Conservation (phyloP, 1,140 invertebrate genomes). For the Drosophila sechellia region DNA sequence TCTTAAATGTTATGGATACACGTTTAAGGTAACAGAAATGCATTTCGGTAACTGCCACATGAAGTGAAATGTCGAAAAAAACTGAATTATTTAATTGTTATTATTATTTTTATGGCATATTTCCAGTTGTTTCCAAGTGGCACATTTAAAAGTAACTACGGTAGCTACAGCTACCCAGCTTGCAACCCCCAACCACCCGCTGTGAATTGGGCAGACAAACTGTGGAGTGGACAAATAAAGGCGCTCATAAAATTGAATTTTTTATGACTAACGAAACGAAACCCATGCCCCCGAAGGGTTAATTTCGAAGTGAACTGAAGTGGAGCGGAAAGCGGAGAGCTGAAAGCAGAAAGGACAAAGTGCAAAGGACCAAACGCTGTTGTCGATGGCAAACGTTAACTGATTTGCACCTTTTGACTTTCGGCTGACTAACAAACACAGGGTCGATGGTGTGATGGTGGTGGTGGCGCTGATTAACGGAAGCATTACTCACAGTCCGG, state of each 20-base stretch:
- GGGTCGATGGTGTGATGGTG: background rate
- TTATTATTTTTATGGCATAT: constrained; percentile 14
- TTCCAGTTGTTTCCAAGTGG: constrained; percentile 13
- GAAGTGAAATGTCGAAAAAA: constrained; percentile 10
- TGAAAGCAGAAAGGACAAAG: constrained; percentile 50
- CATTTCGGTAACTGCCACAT: constrained; percentile 2
- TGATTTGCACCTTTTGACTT: constrained; percentile 78
- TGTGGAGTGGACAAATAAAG: constrained; percentile 76
- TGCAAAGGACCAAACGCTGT: constrained; percentile 60
- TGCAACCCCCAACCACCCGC: constrained; percentile 10
- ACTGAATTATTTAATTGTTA: constrained; percentile 3
- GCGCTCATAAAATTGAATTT: constrained; percentile 81
- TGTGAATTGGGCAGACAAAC: constrained; percentile 27
- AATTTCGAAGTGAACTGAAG: constrained; percentile 61
- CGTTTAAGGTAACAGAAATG: background rate
- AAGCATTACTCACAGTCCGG: constrained; percentile 68
- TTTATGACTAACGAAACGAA: constrained; percentile 67
- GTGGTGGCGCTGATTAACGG: constrained; percentile 65
- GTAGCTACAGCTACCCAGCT: constrained; percentile 12
- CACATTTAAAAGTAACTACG: constrained; percentile 22
- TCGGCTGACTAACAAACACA: constrained; percentile 28
- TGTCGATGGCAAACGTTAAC: constrained; percentile 58
- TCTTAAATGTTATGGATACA: background rate
- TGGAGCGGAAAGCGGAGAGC: constrained; percentile 18
- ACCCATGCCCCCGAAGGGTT: constrained; percentile 63